Percentiles rank a stretch among this genome's conserved stretches.
Evolutionary conservation across 2,113 vertebrate species (phyloP).

Genomic region (Alectura lathami): DNA sequence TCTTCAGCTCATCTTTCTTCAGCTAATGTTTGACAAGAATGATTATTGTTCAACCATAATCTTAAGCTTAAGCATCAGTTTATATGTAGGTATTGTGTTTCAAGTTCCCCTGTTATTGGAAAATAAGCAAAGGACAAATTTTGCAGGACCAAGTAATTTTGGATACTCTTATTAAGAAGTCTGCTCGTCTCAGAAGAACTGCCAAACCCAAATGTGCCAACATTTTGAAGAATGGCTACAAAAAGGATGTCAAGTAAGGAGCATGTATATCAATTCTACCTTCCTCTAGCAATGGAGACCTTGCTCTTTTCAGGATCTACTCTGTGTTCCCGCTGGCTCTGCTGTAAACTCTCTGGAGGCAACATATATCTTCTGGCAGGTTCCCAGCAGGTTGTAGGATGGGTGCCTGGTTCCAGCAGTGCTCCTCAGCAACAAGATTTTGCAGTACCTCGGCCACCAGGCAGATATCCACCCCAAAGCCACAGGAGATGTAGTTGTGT

Average conservation of each 20-base stretch:
- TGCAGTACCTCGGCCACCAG: neutral
- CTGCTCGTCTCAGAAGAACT: neutral
- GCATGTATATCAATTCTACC: neutral
- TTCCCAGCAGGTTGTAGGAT: no score
- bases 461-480: neutral
- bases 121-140: neutral
- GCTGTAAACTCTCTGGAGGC: neutral
- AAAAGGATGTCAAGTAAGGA: neutral
- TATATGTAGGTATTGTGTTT: neutral
- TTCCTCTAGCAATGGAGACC: neutral
- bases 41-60: neutral
- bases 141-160: neutral
- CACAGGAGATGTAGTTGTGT: neutral
- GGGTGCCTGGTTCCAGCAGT: neutral
- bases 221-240: neutral
- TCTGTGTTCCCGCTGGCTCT: neutral
- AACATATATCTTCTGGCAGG: accelerated
- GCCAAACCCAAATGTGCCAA: neutral
- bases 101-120: neutral
- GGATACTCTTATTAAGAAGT: neutral
- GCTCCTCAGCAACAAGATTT: neutral
- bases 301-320: neutral
- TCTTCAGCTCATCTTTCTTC: neutral
- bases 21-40: constrained; percentile 1
- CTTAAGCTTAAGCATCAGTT: neutral